Conservation (phyloP, 1,140 invertebrate genomes). For the Zaprionus tsacasi region DNA sequence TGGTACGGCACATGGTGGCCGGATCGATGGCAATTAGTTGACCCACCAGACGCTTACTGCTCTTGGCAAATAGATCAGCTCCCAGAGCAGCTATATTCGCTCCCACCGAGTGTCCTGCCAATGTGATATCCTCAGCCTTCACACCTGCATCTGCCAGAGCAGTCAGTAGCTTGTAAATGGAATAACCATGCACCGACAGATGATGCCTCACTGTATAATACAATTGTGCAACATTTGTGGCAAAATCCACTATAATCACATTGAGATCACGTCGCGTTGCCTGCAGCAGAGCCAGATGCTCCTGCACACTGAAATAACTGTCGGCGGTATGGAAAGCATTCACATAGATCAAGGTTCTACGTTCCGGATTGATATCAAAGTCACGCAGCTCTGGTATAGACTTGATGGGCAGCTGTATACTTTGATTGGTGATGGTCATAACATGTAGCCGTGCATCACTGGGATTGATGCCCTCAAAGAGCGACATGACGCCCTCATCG, state of each 20-base stretch:
- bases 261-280: conserved; percentile 68
- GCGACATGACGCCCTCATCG: conserved; percentile 77
- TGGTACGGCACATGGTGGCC: conserved; percentile 74
- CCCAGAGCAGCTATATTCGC: conserved; percentile 76
- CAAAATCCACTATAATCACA: conserved; percentile 73
- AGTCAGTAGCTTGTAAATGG: conserved; percentile 63
- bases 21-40: conserved; percentile 78
- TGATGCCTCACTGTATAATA: conserved; percentile 77
- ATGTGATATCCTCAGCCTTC: conserved; percentile 54
- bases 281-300: conserved; percentile 69
- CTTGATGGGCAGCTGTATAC: conserved; percentile 69
- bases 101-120: conserved; percentile 79
- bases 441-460: conserved; percentile 72
- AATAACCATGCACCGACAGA: conserved; percentile 69
- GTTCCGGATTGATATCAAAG: conserved; percentile 66
- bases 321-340: conserved; percentile 74
- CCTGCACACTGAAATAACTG: conserved; percentile 76
- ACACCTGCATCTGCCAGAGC: conserved; percentile 57
- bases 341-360: conserved; percentile 75
- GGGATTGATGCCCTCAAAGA: conserved; percentile 76
- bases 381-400: conserved; percentile 65
- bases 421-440: conserved; percentile 76
- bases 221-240: conserved; percentile 67
- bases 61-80: conserved; percentile 59
- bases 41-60: conserved; percentile 49